phyloP scores from a whole-genome alignment of 2,888 invertebrate genomes.

The Thelaira solivaga region DNA sequence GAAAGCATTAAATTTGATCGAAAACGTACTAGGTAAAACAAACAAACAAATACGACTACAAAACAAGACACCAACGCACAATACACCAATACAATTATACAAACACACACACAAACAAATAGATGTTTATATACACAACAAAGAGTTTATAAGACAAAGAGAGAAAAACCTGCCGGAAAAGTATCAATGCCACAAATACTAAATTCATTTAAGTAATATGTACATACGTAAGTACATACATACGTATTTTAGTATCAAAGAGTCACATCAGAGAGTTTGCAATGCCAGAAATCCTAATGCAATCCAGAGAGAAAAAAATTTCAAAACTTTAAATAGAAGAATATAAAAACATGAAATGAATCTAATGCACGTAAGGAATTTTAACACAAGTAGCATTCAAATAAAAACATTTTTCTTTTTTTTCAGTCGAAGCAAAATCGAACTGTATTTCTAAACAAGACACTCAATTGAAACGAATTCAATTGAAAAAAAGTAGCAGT shows the following conservation, averaged over 20 bases:
- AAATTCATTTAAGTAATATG: conserved; percentile 32
- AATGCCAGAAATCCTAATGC: conserved; percentile 42
- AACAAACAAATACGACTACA: conserved; percentile 4
- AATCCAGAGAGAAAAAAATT: conserved; percentile 38
- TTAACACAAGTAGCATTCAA: conserved; percentile 50
- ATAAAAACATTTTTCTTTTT: conserved; percentile 35
- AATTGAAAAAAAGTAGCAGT: conserved; percentile 27
- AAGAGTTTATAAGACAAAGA: not conserved
- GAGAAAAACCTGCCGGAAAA: conserved; percentile 23
- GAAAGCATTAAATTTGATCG: conserved; percentile 58
- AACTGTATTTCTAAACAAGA: conserved; percentile 40
- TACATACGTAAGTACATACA: no score
- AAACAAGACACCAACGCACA: not conserved
- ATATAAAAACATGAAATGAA: conserved; percentile 39
- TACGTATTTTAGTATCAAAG: not conserved
- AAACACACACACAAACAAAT: not conserved
- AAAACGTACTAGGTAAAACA: conserved; percentile 51
- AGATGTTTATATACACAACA: conserved; percentile 10
- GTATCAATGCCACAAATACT: conserved; percentile 26
- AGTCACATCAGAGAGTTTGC: conserved; percentile 1
- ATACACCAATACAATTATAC: not conserved
- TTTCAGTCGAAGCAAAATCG: conserved; percentile 25
- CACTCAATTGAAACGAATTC: conserved; percentile 39
- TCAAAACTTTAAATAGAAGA: conserved; percentile 2
- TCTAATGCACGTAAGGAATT: conserved; percentile 54